These are phyloP conservation scores for Parnassius glacialis DNA, from an alignment of 2,888 invertebrate genomes.

Conservation along the genomic window DNA sequence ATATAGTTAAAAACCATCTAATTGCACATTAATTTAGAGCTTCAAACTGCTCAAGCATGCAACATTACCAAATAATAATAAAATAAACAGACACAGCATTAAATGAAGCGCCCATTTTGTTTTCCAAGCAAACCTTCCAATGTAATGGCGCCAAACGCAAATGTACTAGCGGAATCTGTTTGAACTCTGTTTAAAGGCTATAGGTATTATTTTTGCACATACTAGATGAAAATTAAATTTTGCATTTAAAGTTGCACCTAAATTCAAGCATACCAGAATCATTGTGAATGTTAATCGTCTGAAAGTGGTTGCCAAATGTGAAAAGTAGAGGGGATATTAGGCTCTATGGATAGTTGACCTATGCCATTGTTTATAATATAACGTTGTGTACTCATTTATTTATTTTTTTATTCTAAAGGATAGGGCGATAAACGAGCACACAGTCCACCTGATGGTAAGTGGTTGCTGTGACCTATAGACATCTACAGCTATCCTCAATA, in stretches of 20 bases:
- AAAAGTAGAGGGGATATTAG: too few species aligned
- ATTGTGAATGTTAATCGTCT: background rate
- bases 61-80: background rate
- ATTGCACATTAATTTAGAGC: background rate
- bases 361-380: too few species aligned
- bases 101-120: slow-evolving; percentile 6
- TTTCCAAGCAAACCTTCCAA: background rate
- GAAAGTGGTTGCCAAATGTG: slow-evolving; percentile 2
- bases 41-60: background rate
- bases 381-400: too few species aligned
- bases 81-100: background rate
- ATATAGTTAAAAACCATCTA: background rate
- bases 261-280: background rate
- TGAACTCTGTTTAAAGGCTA: too few species aligned
- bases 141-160: background rate
- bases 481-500: too few species aligned
- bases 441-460: too few species aligned
- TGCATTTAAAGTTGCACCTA: background rate
- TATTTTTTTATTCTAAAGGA: too few species aligned
- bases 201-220: too few species aligned
- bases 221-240: too few species aligned
- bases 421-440: too few species aligned
- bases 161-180: background rate
- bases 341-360: too few species aligned
- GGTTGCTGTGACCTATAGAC: too few species aligned